Evolutionary conservation across 1,140 invertebrate genomes (phyloP).

Genomic region (Vanessa tameamea): DNA sequence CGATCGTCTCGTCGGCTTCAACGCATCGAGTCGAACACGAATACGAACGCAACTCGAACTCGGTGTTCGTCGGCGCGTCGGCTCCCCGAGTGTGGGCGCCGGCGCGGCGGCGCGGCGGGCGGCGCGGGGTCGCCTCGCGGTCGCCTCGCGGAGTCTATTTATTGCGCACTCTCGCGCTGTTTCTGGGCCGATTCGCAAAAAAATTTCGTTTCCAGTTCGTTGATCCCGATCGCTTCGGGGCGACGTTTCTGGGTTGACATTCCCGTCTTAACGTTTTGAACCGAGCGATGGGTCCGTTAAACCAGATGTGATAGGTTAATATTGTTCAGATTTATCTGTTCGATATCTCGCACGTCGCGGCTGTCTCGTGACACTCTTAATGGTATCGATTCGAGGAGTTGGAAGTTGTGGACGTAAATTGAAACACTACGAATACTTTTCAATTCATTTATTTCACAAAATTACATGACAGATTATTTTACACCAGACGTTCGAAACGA

Average conservation of each 20-base stretch:
- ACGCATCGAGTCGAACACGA: slow-evolving; percentile 26
- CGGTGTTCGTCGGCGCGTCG: slow-evolving; percentile 3
- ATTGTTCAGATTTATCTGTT: too few relatives aligned
- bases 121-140: slow-evolving; percentile 55
- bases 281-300: not conserved
- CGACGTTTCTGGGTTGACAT: slow-evolving; percentile 27
- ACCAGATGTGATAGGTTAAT: not conserved
- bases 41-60: slow-evolving; percentile 13
- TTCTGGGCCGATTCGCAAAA: slow-evolving; percentile 69
- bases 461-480: not conserved
- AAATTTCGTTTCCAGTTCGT: slow-evolving; percentile 55
- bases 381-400: not conserved
- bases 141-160: slow-evolving; percentile 45
- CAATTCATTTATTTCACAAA: not conserved
- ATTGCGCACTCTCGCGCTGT: slow-evolving; percentile 61
- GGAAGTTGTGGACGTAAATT: not conserved
- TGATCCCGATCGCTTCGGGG: slow-evolving; percentile 47
- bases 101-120: slow-evolving; percentile 43
- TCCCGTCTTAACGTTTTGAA: not conserved
- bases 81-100: slow-evolving; percentile 48
- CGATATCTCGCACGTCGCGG: too few relatives aligned
- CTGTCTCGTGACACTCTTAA: not conserved
- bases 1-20: not conserved
- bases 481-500: not conserved
- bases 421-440: not conserved